Conservation (phyloP, 1,140 invertebrate species). For the Brachionus rotundiformis region DNA sequence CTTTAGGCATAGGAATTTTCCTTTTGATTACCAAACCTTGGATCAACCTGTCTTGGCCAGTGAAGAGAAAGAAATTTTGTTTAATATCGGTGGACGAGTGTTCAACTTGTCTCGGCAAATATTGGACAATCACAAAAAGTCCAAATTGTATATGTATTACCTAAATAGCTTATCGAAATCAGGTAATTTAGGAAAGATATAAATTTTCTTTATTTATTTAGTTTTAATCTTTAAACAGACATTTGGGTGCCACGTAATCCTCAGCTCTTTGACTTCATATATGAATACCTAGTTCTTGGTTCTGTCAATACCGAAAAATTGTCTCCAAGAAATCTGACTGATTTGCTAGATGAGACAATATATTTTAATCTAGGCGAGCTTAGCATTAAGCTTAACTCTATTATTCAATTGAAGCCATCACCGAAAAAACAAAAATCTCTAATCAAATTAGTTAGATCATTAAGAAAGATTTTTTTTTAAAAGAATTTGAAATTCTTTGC, state of each 20-base stretch:
- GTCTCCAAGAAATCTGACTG: background rate
- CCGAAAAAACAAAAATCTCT: background rate
- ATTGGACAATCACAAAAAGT: background rate
- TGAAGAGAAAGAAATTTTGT: background rate
- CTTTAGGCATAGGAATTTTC: background rate
- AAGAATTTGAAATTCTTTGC: background rate
- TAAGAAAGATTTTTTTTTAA: background rate
- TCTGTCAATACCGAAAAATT: background rate
- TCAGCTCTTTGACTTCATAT: background rate
- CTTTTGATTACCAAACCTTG: background rate
- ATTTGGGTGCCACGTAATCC: constrained; percentile 30
- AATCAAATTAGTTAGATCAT: background rate
- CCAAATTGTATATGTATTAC: background rate
- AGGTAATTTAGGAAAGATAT: background rate
- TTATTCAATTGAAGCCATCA: background rate
- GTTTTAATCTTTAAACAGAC: background rate
- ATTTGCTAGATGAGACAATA: background rate
- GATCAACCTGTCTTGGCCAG: background rate
- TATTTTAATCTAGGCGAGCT: background rate
- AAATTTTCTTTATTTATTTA: background rate
- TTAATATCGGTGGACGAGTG: constrained; percentile 16
- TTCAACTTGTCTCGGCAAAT: background rate
- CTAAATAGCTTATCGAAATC: background rate
- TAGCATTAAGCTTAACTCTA: background rate
- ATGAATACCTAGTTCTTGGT: background rate